Evolutionary conservation across 2,888 invertebrate species (phyloP), one percentile per base, ranked within the genome.

Genomic region (Xanthorhoe spadicearia): DNA sequence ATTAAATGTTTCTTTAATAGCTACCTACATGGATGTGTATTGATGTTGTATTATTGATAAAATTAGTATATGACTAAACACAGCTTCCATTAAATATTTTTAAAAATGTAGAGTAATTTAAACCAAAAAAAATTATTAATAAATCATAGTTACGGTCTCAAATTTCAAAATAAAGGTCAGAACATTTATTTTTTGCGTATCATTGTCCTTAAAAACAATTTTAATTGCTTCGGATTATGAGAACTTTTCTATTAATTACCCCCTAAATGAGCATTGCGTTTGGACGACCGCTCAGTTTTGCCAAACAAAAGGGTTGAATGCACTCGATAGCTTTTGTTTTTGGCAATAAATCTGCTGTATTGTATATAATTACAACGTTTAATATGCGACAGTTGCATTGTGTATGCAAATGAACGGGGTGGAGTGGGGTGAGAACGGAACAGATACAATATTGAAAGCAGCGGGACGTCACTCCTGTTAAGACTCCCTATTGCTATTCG

Each of bases 311-410:
- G 89, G 88, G 89, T 89, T 86, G 78, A 84, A 80, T 63, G 81
- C 77, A 77, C 83, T 87, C 77, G 76, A 83, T 77, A 70, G 70
- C 77, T 78, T 84, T 93, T 92, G 93, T 93, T 90, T 92, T 88
- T 88, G 76, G 80, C 88, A 81, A 92, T 93, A 93, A 93, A 93
- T 93, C 89, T 92, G 87, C 85, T 87, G 83, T 82, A 83, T 84
- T 84, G 85, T 78, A 82, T 78, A 82, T 92, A 91, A 92, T 92
- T 92, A 92, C 86, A 83, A 81, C 83, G 86, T 91, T 91, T 90
- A 88, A 88, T 88, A 84, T 87, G 86, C 88, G 92, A 92, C 92
- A 92, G 88, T 87, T 81, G 88, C 86, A 88, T 90, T 92, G 88
- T 90, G 83, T 84, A 90, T 91, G 90, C 86, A 91, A 92, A 92